phyloP scores from a whole-genome alignment of 2,797 vertebrate genomes.

The Molothrus aeneus region DNA sequence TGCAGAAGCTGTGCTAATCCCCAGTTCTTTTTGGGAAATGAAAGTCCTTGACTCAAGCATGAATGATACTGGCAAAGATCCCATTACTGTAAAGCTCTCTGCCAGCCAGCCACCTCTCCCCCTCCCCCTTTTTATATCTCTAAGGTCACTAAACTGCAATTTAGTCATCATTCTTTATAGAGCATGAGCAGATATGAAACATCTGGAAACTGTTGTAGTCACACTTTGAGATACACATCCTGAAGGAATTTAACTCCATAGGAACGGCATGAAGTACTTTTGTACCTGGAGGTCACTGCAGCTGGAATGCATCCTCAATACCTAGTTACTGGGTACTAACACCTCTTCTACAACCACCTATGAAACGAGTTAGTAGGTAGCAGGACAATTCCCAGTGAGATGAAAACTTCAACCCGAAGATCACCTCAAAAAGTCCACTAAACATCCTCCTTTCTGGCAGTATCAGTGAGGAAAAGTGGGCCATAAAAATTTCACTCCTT shows the following conservation, averaged over 20 bases:
- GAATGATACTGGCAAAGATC: slow-evolving; percentile 66
- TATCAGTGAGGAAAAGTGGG: background rate
- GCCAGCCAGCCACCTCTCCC: slow-evolving; percentile 36
- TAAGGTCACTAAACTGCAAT: slow-evolving; percentile 67
- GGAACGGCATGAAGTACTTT: background rate
- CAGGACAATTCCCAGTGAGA: background rate
- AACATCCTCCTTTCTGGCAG: background rate
- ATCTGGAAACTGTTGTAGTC: slow-evolving; percentile 50
- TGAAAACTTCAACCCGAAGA: slow-evolving; percentile 1
- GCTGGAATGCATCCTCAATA: background rate
- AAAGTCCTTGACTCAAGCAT: slow-evolving; percentile 70
- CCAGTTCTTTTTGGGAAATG: slow-evolving; percentile 57
- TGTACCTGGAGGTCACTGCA: background rate
- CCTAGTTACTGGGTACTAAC: background rate
- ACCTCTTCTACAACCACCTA: background rate
- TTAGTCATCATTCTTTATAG: slow-evolving; percentile 70
- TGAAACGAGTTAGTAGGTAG: slow-evolving; percentile 14
- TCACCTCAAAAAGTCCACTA: background rate
- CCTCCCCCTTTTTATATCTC: slow-evolving; percentile 42
- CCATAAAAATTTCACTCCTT: slow-evolving; percentile 36
- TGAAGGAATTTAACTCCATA: background rate
- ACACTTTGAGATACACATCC: slow-evolving; percentile 47
- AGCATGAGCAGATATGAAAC: slow-evolving; percentile 62
- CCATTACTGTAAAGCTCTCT: slow-evolving; percentile 62
- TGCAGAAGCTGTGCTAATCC: slow-evolving; percentile 50